Evolutionary conservation across 2,113 vertebrate species (phyloP).

Genomic region (Tricholaema leucomelas): DNA sequence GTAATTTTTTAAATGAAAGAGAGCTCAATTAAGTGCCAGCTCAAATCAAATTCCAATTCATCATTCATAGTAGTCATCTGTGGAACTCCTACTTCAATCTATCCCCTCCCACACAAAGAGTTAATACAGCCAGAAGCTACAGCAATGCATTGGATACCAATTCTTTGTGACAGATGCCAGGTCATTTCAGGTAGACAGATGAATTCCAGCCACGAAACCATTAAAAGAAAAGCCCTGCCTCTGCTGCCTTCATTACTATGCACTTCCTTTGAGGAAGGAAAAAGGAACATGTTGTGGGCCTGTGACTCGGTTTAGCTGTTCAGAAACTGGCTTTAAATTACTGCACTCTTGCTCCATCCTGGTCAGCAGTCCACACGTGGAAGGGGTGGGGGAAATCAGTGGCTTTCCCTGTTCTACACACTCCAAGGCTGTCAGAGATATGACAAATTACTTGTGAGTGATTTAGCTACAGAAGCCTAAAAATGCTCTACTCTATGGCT

Average conservation of each 20-base stretch:
- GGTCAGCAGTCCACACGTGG: not conserved
- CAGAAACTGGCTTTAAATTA: not conserved
- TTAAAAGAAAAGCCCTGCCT: not conserved
- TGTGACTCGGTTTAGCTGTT: not conserved
- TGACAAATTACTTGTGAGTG: fast-evolving
- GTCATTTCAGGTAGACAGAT: not conserved
- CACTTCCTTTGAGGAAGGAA: not conserved
- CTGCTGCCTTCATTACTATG: not conserved
- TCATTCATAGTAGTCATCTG: not conserved
- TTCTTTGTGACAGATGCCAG: not conserved
- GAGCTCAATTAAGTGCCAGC: not conserved
- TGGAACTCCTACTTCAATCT: not conserved
- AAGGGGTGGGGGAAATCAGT: not conserved
- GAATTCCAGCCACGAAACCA: not conserved
- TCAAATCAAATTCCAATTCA: not conserved
- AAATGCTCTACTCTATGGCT: not conserved
- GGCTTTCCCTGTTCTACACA: not conserved
- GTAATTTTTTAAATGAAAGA: not conserved
- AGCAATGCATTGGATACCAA: not conserved
- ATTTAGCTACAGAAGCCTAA: not conserved
- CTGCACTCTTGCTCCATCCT: not conserved
- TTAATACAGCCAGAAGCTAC: not conserved
- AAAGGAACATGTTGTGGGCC: fast-evolving
- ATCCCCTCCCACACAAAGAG: not conserved
- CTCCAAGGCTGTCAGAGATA: not conserved